These are phyloP conservation scores for Lophotis ruficrista DNA, from an alignment of 2,113 vertebrate species.

Conservation along the genomic window DNA sequence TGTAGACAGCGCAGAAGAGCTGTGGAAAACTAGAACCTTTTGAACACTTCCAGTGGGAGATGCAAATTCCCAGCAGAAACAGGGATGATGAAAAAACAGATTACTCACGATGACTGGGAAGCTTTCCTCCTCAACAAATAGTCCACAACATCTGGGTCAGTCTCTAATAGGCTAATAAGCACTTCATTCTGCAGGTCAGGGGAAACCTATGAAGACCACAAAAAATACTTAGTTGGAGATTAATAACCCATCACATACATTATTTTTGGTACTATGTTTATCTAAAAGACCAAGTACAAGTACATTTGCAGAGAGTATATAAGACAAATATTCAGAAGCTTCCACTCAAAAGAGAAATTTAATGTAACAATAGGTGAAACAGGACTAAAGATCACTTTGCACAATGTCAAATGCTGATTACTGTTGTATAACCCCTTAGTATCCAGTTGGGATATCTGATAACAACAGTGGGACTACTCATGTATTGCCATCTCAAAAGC, in stretches of 20 bases:
- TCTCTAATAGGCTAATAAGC: constrained; percentile 90
- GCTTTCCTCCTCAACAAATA: constrained; percentile 93
- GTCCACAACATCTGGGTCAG: constrained; percentile 95
- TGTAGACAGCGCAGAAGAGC: constrained; percentile 2
- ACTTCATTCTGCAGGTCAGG: constrained; percentile 97
- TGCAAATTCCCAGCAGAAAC: constrained; percentile 48
- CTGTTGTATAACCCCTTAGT: not conserved
- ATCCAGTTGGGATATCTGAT: not conserved
- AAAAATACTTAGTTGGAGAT: not conserved
- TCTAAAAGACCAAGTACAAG: not conserved
- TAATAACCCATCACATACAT: not conserved
- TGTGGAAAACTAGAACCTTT: constrained; percentile 56
- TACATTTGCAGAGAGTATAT: not conserved
- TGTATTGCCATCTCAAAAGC: not conserved
- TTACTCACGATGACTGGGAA: constrained; percentile 90
- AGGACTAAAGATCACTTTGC: not conserved
- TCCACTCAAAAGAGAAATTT: not conserved
- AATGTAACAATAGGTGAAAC: not conserved
- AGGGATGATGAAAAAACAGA: constrained; percentile 13
- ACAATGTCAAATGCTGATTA: not conserved
- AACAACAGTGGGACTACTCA: not conserved
- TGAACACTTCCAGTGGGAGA: constrained; percentile 52
- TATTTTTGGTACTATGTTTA: not conserved
- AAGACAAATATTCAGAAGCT: not conserved
- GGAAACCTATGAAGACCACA: constrained; percentile 80